Conservation (phyloP, 2,888 invertebrate genomes). For the Tetragonula carbonaria region DNA sequence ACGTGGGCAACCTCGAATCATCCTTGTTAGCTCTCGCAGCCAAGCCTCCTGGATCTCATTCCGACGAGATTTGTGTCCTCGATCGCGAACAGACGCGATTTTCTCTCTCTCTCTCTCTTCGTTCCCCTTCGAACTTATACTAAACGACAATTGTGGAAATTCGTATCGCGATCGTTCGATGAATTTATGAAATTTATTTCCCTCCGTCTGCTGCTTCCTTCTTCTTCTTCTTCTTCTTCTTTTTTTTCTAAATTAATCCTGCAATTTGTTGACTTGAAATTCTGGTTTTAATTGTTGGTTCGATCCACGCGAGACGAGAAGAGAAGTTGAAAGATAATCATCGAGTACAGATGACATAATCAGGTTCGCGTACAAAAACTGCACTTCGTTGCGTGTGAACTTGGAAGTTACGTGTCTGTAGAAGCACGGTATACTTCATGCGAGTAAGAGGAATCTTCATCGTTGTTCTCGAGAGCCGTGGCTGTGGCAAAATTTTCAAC, state of each 20-base stretch:
- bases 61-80: slow-evolving; percentile 37
- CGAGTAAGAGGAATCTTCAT: too few species aligned
- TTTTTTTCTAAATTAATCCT: background rate
- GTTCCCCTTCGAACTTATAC: background rate
- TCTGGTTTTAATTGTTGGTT: too few species aligned
- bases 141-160: background rate
- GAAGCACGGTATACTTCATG: too few species aligned
- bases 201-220: too few species aligned
- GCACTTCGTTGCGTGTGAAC: too few species aligned
- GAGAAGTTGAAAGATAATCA: too few species aligned
- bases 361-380: too few species aligned
- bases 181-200: slow-evolving; percentile 19
- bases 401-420: too few species aligned
- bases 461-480: too few species aligned
- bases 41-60: slow-evolving; percentile 34
- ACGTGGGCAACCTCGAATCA: slow-evolving; percentile 58
- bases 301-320: too few species aligned
- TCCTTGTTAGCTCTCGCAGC: slow-evolving; percentile 53
- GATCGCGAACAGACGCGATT: background rate
- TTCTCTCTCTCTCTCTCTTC: background rate
- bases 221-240: background rate
- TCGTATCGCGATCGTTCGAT: background rate
- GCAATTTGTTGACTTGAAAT: background rate
- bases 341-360: too few species aligned
- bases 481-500: too few species aligned